Evolutionary conservation across 2,113 vertebrate genomes (phyloP).

Genomic region (Chloropsis hardwickii): DNA sequence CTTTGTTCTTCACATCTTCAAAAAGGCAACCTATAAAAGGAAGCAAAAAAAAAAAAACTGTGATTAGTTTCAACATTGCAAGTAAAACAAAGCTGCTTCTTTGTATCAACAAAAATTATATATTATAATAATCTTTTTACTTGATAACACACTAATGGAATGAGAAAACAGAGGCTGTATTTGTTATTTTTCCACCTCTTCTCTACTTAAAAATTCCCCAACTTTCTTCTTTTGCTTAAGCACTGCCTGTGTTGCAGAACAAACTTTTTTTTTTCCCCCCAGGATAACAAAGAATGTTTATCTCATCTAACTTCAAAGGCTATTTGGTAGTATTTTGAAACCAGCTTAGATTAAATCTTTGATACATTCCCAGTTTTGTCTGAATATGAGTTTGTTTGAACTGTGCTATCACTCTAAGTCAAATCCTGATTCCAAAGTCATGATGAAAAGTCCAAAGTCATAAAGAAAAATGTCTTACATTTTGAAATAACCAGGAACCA

Average conservation of each 20-base stretch:
- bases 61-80: neutral
- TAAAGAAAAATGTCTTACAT: neutral
- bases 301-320: neutral
- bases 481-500: neutral
- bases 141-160: neutral
- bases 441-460: neutral
- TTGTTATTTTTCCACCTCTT: neutral
- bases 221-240: neutral
- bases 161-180: neutral
- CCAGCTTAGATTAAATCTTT: neutral
- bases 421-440: neutral
- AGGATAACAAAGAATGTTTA: neutral
- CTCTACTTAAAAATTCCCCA: neutral
- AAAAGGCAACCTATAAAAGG: constrained; percentile 75
- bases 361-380: neutral
- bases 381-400: neutral
- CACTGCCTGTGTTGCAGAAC: neutral
- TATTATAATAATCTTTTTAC: neutral
- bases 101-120: neutral
- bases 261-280: neutral
- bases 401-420: neutral
- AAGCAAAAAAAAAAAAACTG: neutral
- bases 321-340: neutral
- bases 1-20: constrained; percentile 67
- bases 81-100: neutral